Percentiles rank a stretch among this genome's conserved stretches.
Evolutionary conservation across 2,797 vertebrate genomes (phyloP).

Genomic region (Pseudomugil tenellus): DNA sequence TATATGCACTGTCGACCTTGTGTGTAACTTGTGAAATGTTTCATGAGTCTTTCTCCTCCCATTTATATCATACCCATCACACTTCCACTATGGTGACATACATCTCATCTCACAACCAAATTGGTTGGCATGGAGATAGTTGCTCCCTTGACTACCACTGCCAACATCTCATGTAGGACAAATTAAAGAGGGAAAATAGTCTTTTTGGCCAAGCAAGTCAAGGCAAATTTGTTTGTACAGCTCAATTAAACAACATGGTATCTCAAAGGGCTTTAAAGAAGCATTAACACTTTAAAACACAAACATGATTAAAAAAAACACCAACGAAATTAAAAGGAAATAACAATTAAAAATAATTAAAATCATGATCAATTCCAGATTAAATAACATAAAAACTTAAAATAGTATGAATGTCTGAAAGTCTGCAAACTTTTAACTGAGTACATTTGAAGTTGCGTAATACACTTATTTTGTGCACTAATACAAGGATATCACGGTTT

Average conservation of each 20-base stretch:
- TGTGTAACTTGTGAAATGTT: conserved; percentile 2
- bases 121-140: conserved; percentile 45
- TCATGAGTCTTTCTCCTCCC: neutral
- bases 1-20: conserved; percentile 6
- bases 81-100: conserved; percentile 6
- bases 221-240: no score
- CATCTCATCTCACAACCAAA: conserved; percentile 58
- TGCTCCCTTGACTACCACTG: conserved; percentile 41
- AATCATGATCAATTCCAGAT: no score
- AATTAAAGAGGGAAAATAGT: conserved; percentile 44
- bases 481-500: conserved; percentile 23
- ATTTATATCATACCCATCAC: neutral
- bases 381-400: no score
- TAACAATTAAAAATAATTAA: no score
- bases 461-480: conserved; percentile 36
- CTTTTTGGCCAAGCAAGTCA: no score
- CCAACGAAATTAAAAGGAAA: no score
- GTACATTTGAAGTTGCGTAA: conserved; percentile 42
- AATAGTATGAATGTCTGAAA: no score
- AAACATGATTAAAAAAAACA: no score
- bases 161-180: conserved; percentile 53
- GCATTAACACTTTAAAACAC: no score
- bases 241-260: no score
- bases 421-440: conserved; percentile 26
- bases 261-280: no score